Base-by-base conservation (phyloP, 1,140 invertebrate species). In the Micrasema longulum region DNA sequence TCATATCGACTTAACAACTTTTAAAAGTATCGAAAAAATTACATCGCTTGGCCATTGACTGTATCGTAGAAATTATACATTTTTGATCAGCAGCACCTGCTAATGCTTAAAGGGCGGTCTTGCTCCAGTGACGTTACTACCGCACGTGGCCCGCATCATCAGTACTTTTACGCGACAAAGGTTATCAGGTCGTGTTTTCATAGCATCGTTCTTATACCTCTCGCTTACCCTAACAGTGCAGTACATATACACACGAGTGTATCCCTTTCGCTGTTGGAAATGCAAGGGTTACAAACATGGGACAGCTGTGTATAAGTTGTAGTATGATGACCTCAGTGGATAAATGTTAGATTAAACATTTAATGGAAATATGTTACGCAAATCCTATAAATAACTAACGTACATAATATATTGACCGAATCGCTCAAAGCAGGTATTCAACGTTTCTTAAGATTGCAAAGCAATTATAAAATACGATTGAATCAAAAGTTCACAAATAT, bases 301-400 rank as follows among this genome's bases (percentile, higher is more conserved):
- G 72, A 68, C 68, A 74, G 72, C 68, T 74, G 72, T 71, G 63
- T 53, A 22, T 53, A 48, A 53, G 68, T 71, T 63, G 31, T 69
- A 63, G 64, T 71, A 43, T 52, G 69, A 48, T 45, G 72, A 67
- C 63, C 72, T 73, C 67, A 7, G 7, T 2, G 26, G 3, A 31
- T 31, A 31, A 31, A 31, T 4, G 26, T 31, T 31, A 31, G 7
- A n/a, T n/a, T n/a, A n/a, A n/a, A n/a, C n/a, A n/a, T n/a, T n/a
- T n/a, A n/a, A n/a, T n/a, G n/a, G n/a, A 31, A 31, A 31, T 2
- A 2, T 2, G 26, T 4, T 31, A 31, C 26, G 7, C 2, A 4
- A 31, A 31, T 31, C 26, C 26, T 31, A 31, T 31, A 31, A 31
- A 31, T 31, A 31, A 31, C 26, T 31, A 31, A 31, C 7, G 26